A percentile compares a stretch with the other conserved stretches of the same genome.
Conservation (phyloP, 2,113 vertebrate species). For the Boulengeromyrus knoepffleri region DNA sequence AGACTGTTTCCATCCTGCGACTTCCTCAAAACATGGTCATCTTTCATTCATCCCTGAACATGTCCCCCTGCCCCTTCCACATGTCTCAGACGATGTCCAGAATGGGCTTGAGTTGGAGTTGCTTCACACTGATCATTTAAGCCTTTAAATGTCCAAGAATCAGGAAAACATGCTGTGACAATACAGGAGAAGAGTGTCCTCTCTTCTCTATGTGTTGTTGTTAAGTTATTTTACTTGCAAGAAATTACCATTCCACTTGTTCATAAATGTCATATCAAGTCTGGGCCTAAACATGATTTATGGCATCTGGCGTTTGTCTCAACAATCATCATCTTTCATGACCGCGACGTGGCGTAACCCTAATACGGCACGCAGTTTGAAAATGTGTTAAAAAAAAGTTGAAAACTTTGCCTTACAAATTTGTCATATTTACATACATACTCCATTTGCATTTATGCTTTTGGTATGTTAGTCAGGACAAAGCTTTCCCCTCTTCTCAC, state of each 20-base stretch:
- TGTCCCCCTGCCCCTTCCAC: not conserved
- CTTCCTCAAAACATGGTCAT: not conserved
- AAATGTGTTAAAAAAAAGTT: not conserved
- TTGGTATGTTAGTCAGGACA: not conserved
- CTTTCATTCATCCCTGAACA: not conserved
- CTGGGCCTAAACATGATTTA: not conserved
- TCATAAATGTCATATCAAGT: not conserved
- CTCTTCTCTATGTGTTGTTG: not conserved
- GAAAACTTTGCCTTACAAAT: not conserved
- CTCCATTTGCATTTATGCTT: not conserved
- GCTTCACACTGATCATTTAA: not conserved
- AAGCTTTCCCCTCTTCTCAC: not conserved
- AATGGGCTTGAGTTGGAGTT: not conserved
- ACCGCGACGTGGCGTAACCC: not conserved
- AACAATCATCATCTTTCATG: not conserved
- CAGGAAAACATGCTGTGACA: not conserved
- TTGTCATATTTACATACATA: not conserved
- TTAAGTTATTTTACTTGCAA: not conserved
- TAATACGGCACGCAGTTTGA: not conserved
- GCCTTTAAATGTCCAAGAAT: not conserved
- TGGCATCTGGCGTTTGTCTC: not conserved
- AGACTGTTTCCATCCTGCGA: conserved; percentile 66
- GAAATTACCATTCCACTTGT: not conserved
- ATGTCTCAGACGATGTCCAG: not conserved
- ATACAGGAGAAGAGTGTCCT: not conserved